phyloP scores from a whole-genome alignment of 2,113 vertebrate species.

The Euleptes europaea region DNA sequence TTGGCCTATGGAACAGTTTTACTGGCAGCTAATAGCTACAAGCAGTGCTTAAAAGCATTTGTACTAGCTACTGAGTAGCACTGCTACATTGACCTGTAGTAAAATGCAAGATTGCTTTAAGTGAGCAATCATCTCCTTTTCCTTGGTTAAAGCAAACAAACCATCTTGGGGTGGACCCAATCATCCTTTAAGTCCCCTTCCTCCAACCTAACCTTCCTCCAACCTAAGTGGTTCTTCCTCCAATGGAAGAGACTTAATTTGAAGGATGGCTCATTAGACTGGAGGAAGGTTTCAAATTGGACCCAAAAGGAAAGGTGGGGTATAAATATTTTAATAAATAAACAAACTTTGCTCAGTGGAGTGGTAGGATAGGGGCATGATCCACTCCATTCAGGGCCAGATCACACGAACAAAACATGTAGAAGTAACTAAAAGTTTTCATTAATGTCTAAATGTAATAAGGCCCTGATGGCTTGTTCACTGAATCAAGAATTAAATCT shows the following conservation, averaged over 20 bases:
- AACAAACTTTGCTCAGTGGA: no score
- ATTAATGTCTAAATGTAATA: neutral
- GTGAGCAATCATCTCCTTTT: neutral
- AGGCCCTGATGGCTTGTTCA: neutral
- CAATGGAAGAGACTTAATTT: no score
- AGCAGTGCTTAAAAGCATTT: neutral
- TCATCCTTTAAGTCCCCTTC: no score
- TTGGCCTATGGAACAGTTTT: neutral
- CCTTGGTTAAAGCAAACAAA: neutral
- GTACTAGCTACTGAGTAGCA: neutral
- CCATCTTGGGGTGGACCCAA: no score
- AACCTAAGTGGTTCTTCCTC: no score
- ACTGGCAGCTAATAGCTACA: neutral
- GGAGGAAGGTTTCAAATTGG: no score
- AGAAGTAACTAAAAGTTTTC: neutral
- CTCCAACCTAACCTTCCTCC: no score
- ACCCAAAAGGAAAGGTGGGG: no score
- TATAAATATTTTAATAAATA: no score
- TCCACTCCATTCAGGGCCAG: neutral
- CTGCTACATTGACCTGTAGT: neutral
- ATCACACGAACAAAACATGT: neutral
- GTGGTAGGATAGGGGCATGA: no score
- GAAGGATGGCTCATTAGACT: no score
- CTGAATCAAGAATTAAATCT: neutral
- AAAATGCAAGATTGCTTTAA: neutral